These are phyloP conservation scores for Oreochromis mossambicus DNA, from an alignment of 2,797 vertebrate species.

Conservation along the genomic window DNA sequence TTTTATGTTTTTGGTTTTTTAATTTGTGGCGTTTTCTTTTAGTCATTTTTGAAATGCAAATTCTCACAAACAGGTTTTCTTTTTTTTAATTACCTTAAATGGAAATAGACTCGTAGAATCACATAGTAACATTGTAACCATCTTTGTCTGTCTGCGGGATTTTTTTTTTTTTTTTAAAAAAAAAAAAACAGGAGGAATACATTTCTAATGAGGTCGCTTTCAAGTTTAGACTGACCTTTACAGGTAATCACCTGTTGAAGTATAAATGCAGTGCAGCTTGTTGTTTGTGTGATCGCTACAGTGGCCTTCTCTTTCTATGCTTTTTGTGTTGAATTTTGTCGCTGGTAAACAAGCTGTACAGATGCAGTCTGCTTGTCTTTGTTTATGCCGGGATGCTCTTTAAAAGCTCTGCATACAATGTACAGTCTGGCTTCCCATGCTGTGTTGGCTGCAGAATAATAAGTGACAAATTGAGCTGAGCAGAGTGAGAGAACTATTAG, in stretches of 20 bases:
- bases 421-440: neutral
- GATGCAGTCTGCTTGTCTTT: slow-evolving; percentile 2
- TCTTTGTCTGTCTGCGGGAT: neutral
- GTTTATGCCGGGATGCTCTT: neutral
- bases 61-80: neutral
- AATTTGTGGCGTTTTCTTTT: neutral
- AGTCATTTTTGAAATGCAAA: neutral
- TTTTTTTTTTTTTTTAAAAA: neutral
- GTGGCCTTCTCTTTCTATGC: neutral
- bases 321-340: neutral
- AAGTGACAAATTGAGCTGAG: slow-evolving; percentile 19
- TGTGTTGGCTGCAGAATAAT: slow-evolving; percentile 18
- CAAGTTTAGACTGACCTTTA: neutral
- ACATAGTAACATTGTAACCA: neutral
- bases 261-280: neutral
- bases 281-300: neutral
- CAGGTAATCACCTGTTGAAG: neutral
- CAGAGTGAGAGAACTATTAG: slow-evolving; percentile 1
- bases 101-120: neutral
- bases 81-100: neutral
- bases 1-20: neutral
- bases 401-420: neutral
- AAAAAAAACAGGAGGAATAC: neutral
- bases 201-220: neutral
- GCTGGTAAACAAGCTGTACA: neutral